These are phyloP conservation scores for Merluccius polli DNA, from an alignment of 2,797 vertebrate genomes.

Conservation along the genomic window DNA sequence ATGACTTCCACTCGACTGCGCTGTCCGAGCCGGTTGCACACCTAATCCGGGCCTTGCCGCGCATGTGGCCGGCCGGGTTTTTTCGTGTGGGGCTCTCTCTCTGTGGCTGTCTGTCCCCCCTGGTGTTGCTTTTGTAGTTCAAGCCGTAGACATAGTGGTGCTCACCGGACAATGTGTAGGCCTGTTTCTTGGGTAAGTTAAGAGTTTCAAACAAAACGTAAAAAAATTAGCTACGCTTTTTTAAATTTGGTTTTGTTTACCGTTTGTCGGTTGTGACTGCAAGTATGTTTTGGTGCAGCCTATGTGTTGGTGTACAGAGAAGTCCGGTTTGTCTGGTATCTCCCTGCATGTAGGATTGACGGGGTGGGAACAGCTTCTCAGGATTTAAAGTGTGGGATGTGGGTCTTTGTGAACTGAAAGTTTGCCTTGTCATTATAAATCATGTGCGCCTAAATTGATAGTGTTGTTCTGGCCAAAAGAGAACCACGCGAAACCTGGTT, in stretches of 20 bases:
- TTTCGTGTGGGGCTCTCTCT: background rate
- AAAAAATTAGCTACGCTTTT: background rate
- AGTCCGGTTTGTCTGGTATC: background rate
- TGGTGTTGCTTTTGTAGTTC: background rate
- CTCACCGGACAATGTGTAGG: background rate
- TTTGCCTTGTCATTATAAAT: background rate
- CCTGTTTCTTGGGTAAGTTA: background rate
- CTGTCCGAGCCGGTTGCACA: constrained; percentile 46
- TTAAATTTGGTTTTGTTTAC: too few species aligned
- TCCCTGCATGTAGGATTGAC: background rate
- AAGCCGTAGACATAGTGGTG: background rate
- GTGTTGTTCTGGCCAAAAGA: background rate
- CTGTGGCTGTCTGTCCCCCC: background rate
- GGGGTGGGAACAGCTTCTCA: constrained; percentile 7
- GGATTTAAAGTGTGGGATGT: constrained; percentile 13
- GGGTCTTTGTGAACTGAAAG: background rate
- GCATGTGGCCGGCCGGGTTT: background rate
- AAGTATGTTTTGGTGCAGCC: background rate
- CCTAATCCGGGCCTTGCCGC: constrained; percentile 34
- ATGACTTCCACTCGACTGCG: constrained; percentile 64
- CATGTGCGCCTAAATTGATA: background rate
- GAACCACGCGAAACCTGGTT: background rate
- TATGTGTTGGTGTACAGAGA: background rate
- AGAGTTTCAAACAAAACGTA: background rate
- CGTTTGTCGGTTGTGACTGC: too few species aligned